Conservation (phyloP, 1,140 invertebrate species). For the Drosophila leontia region DNA sequence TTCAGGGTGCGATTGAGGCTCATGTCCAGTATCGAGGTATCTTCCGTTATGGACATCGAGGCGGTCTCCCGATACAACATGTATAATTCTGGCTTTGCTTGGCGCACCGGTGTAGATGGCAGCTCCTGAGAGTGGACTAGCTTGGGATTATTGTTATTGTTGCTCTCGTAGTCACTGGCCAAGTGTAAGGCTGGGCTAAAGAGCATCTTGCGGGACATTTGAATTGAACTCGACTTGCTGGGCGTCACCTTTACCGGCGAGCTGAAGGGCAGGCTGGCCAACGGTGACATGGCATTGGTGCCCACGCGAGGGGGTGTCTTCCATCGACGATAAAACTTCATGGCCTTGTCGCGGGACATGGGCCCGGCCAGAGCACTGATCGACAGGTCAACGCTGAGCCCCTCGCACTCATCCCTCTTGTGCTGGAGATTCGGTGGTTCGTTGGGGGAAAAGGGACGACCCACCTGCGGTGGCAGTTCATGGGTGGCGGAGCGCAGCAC, state of each 20-base stretch:
- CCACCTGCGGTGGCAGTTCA: constrained; percentile 89
- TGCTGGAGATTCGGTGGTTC: constrained; percentile 87
- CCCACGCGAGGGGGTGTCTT: constrained; percentile 90
- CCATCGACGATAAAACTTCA: constrained; percentile 91
- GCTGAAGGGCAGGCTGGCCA: constrained; percentile 23
- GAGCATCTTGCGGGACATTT: constrained; percentile 7
- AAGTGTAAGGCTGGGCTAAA: neutral
- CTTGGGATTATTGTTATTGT: constrained; percentile 8
- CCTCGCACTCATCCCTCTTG: constrained; percentile 85
- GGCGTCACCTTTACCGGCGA: constrained; percentile 58
- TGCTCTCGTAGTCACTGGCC: constrained; percentile 12
- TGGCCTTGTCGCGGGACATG: constrained; percentile 91
- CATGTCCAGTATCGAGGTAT: constrained; percentile 7
- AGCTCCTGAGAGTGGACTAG: neutral
- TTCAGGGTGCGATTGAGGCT: constrained; percentile 26
- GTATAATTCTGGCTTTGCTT: constrained; percentile 3
- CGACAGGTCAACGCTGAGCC: constrained; percentile 89
- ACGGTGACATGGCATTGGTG: constrained; percentile 53
- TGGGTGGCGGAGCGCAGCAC: constrained; percentile 91
- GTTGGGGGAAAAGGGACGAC: constrained; percentile 89
- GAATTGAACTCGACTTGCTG: constrained; percentile 3
- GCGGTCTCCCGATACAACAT: neutral
- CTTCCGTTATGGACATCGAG: constrained; percentile 5
- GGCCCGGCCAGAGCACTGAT: constrained; percentile 94
- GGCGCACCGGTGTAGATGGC: neutral